These are phyloP conservation scores for Rostratula benghalensis DNA, from an alignment of 2,113 vertebrate genomes.

Conservation along the genomic window DNA sequence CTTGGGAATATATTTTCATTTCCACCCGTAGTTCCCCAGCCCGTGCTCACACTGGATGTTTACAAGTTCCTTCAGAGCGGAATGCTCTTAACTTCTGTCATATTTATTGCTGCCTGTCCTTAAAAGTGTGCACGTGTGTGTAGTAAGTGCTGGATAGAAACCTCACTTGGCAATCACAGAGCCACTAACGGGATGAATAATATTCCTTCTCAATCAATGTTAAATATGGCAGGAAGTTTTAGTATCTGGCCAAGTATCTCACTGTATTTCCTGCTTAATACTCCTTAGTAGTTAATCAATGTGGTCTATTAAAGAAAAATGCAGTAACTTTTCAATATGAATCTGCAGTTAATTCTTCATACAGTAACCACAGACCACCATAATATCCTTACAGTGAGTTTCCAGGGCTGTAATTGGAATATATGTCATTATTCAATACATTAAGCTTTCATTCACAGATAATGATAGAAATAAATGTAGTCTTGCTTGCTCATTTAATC, in stretches of 20 bases:
- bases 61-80: neutral
- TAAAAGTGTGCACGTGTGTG: neutral
- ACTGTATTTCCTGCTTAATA: neutral
- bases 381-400: neutral
- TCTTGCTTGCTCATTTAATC: slow-evolving; percentile 4
- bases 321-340: neutral
- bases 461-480: slow-evolving; percentile 9
- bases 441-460: neutral
- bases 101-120: neutral
- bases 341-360: slow-evolving; percentile 2
- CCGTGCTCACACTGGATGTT: neutral
- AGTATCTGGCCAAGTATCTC: neutral
- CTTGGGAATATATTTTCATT: neutral
- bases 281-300: neutral
- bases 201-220: neutral
- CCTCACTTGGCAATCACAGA: neutral
- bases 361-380: neutral
- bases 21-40: neutral
- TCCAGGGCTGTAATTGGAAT: neutral
- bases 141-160: neutral
- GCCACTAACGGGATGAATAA: neutral
- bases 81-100: neutral
- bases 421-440: neutral
- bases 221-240: neutral
- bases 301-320: slow-evolving; percentile 1